Evolutionary conservation across 2,113 vertebrate species (phyloP).

Genomic region (Aegypius monachus): DNA sequence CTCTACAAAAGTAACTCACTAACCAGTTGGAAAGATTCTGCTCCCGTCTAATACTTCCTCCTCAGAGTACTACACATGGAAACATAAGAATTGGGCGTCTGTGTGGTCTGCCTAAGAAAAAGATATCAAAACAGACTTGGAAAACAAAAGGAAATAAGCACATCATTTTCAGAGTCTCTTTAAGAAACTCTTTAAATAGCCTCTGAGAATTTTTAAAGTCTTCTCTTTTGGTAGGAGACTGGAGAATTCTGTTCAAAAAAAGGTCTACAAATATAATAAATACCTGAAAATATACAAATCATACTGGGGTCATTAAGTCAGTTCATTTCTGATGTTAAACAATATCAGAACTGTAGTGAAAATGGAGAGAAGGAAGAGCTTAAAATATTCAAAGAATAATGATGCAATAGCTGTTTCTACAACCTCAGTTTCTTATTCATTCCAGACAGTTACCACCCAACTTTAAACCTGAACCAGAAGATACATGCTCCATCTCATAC

Average conservation of each 20-base stretch:
- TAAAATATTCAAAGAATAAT: background rate
- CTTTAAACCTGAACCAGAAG: background rate
- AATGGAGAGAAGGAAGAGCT: background rate
- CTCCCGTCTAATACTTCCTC: background rate
- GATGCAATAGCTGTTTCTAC: background rate
- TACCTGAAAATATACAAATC: background rate
- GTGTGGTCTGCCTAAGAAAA: background rate
- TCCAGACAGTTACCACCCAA: background rate
- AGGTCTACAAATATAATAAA: background rate
- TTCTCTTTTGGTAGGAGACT: background rate
- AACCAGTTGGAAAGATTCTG: background rate
- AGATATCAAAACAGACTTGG: background rate
- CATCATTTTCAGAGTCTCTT: background rate
- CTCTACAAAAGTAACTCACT: background rate
- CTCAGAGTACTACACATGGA: background rate
- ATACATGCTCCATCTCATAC: background rate
- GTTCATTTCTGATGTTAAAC: background rate
- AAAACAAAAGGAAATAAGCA: background rate
- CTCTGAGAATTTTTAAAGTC: background rate
- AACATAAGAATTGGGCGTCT: background rate
- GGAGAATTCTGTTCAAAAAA: background rate
- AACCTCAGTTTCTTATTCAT: background rate
- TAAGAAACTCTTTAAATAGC: background rate
- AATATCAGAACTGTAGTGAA: background rate
- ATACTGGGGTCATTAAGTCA: rapidly evolving